Percentiles rank a stretch among this genome's conserved stretches.
These are phyloP conservation scores for Agrilus cyanescens DNA, from an alignment of 2,888 invertebrate genomes.

Conservation along the genomic window DNA sequence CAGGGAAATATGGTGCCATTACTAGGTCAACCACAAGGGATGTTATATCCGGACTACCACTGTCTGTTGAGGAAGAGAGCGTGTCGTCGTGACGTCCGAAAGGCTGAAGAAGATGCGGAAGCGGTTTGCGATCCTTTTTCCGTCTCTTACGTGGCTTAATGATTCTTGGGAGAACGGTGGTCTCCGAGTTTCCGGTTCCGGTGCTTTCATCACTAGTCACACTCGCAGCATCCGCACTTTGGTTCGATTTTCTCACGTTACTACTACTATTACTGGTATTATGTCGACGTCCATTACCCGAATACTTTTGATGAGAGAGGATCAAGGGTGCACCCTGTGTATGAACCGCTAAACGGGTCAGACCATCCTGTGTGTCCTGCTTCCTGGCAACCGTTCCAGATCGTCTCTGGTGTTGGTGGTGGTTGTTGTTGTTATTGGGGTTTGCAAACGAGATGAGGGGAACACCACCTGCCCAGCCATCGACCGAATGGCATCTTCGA, in stretches of 20 bases:
- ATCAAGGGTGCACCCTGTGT: constrained; percentile 79
- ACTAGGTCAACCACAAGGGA: too few species aligned
- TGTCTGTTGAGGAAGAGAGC: constrained; percentile 25
- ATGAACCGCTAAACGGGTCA: constrained; percentile 68
- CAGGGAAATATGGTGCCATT: too few species aligned
- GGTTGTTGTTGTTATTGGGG: constrained; percentile 18
- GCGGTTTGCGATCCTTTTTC: constrained; percentile 77
- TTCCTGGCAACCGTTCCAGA: constrained; percentile 9
- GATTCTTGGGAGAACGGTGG: constrained; percentile 65
- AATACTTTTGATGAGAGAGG: constrained; percentile 47
- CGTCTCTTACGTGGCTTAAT: constrained; percentile 82
- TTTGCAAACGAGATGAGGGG: constrained; percentile 71
- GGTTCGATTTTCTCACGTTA: constrained; percentile 19
- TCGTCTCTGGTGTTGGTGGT: constrained; percentile 11
- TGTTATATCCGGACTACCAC: constrained; percentile 26
- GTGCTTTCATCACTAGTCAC: constrained; percentile 70
- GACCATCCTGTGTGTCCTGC: constrained; percentile 36
- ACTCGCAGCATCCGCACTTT: constrained; percentile 49
- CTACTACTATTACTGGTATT: constrained; percentile 19
- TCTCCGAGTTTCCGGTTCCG: constrained; percentile 51
- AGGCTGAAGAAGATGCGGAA: constrained; percentile 35
- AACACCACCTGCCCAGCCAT: constrained; percentile 63
- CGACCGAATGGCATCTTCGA: constrained; percentile 36
- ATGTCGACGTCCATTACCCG: constrained; percentile 29
- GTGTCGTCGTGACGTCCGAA: constrained; percentile 21